Evolutionary conservation across 2,113 vertebrate species (phyloP).

Genomic region (Clupea harengus): DNA sequence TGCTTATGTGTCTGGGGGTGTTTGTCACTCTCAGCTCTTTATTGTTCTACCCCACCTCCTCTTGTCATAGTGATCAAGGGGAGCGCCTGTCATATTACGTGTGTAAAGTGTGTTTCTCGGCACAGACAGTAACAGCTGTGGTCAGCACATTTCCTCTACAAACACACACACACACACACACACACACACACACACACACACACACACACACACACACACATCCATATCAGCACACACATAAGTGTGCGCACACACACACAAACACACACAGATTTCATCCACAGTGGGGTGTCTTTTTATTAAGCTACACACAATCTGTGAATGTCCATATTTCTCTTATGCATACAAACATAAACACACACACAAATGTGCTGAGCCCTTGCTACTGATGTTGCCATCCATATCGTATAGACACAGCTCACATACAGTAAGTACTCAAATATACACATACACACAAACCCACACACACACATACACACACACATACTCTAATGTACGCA

Average conservation of each 20-base stretch:
- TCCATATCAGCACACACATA: not conserved
- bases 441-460: not conserved
- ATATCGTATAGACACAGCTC: not conserved
- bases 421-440: not conserved
- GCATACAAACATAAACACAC: not conserved
- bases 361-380: not conserved
- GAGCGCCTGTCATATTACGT: not conserved
- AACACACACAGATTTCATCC: not conserved
- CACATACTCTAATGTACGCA: not conserved
- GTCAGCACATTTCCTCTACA: not conserved
- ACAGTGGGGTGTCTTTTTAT: not conserved
- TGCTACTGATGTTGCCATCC: not conserved
- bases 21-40: not conserved
- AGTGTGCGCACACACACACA: not conserved
- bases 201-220: not conserved
- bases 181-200: not conserved
- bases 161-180: not conserved
- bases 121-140: not conserved
- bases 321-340: not conserved
- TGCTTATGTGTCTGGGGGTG: not conserved
- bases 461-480: not conserved
- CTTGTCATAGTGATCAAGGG: not conserved
- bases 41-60: not conserved
- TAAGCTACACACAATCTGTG: not conserved
- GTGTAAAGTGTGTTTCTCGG: constrained; percentile 1